Conservation (phyloP, 2,113 vertebrate species). For the Melierax canorus region DNA sequence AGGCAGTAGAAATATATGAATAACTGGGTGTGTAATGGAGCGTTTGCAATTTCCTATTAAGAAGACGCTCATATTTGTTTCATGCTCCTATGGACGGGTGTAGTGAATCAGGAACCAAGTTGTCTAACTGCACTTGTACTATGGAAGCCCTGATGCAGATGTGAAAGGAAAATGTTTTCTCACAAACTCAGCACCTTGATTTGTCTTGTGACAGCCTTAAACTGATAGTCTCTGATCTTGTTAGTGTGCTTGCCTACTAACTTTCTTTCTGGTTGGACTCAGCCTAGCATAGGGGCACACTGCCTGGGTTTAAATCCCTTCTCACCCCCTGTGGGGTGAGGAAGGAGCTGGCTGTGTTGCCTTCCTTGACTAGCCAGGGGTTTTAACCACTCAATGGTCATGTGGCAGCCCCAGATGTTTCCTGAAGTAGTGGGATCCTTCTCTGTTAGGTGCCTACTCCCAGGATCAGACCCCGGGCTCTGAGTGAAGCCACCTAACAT, state of each 20-base stretch:
- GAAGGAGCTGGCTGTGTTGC: not conserved
- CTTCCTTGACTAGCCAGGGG: not conserved
- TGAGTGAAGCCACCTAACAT: not conserved
- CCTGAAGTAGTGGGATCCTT: not conserved
- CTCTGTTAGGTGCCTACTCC: not conserved
- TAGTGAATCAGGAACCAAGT: not conserved
- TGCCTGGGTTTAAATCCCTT: not conserved
- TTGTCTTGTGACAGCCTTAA: not conserved
- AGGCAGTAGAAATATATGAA: not conserved
- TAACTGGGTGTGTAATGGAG: constrained; percentile 8
- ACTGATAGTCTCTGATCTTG: not conserved
- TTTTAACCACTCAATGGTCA: not conserved
- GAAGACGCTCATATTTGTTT: not conserved
- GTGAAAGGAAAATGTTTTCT: not conserved
- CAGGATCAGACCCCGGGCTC: not conserved
- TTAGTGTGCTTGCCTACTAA: not conserved
- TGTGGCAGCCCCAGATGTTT: not conserved
- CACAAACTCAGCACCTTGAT: not conserved
- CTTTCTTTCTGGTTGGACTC: not conserved
- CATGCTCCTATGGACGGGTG: not conserved
- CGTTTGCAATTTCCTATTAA: not conserved
- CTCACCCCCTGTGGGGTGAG: accelerated
- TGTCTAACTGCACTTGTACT: not conserved
- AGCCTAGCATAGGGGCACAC: accelerated
- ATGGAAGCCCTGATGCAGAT: accelerated